Percentiles rank a stretch among this genome's conserved stretches.
phyloP scores from a whole-genome alignment of 2,113 vertebrate species.

The Nanger granti region DNA sequence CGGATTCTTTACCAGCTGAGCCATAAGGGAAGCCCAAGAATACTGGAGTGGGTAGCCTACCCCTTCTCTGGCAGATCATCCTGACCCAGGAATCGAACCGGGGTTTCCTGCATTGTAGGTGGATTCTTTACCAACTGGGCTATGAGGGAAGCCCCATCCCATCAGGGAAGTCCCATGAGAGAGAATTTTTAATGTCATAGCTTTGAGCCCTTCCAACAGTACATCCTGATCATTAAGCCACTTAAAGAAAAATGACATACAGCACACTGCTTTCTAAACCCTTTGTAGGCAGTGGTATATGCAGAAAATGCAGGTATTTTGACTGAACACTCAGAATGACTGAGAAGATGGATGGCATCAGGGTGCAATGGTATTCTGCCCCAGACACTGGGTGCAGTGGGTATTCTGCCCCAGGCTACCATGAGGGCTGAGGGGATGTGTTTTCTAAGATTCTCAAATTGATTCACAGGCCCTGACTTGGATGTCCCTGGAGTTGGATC shows the following conservation, averaged over 20 bases:
- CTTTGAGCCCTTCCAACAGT: neutral
- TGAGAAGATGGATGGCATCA: neutral
- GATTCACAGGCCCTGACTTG: neutral
- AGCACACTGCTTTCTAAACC: neutral
- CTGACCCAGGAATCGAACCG: fast-evolving
- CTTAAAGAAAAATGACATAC: neutral
- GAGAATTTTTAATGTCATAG: neutral
- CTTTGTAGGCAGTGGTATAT: neutral
- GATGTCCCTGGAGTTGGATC: neutral
- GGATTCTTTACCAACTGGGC: neutral
- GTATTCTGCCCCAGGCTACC: neutral
- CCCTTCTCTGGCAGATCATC: neutral
- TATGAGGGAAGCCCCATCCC: neutral
- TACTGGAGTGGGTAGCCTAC: neutral
- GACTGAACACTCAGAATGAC: neutral
- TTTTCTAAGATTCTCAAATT: neutral
- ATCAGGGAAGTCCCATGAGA: neutral
- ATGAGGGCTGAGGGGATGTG: neutral
- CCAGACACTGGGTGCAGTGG: neutral
- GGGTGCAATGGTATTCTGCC: neutral
- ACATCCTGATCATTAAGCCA: neutral
- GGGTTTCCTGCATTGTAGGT: neutral
- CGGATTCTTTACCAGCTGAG: neutral
- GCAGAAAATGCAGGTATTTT: neutral
- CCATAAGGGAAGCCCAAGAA: neutral